These are phyloP conservation scores for Dasyprocta punctata DNA, from an alignment of 2,113 vertebrate genomes.

Conservation along the genomic window DNA sequence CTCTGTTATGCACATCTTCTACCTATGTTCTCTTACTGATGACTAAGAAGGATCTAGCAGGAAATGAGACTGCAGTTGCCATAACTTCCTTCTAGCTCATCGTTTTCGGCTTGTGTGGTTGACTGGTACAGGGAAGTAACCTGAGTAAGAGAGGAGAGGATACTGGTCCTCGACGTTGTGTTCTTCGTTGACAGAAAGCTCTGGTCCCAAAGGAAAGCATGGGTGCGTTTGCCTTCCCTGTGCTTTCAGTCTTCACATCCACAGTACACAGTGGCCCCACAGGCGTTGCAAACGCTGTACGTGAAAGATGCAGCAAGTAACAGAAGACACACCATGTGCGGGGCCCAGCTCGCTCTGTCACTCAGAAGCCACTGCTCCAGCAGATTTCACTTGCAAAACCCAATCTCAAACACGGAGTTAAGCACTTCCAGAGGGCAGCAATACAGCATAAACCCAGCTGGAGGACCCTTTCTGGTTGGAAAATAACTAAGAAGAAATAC, in stretches of 20 bases:
- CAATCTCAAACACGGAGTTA: background rate
- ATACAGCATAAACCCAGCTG: background rate
- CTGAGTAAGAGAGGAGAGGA: background rate
- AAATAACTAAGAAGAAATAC: background rate
- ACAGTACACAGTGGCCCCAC: fast-evolving
- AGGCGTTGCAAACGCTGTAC: fast-evolving
- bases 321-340: fast-evolving
- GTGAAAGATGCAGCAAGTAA: background rate
- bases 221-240: too few relatives aligned
- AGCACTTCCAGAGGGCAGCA: background rate
- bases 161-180: background rate
- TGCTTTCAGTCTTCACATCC: background rate
- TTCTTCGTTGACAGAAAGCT: background rate
- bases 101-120: background rate
- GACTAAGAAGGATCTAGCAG: background rate
- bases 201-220: background rate
- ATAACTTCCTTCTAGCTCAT: background rate
- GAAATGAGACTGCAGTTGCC: background rate
- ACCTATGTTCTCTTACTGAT: background rate
- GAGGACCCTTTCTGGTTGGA: background rate
- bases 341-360: too few relatives aligned
- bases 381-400: background rate
- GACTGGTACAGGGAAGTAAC: background rate
- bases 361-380: fast-evolving
- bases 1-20: background rate